These are phyloP conservation scores for Apostichopus leukothele DNA, from an alignment of 53 echinoderm and acorn worm species.

Conservation along the genomic window DNA sequence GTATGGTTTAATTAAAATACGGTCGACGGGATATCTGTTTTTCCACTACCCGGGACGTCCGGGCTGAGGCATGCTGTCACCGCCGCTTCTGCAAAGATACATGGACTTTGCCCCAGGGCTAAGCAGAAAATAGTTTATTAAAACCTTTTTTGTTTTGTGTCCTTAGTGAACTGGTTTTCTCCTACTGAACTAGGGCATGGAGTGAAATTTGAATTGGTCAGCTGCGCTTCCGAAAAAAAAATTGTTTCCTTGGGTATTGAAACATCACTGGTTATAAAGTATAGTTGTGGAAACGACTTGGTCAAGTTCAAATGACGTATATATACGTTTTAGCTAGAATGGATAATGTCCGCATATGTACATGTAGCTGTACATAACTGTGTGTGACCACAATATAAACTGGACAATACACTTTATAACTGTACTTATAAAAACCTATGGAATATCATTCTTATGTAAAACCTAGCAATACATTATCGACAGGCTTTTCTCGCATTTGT, in stretches of 20 bases:
- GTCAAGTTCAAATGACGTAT: too few relatives aligned
- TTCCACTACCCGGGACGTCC: slow-evolving; percentile 31
- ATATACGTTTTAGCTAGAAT: too few relatives aligned
- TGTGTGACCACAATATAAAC: too few relatives aligned
- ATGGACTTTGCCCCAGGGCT: neutral
- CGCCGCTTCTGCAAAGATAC: neutral
- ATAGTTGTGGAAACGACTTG: too few relatives aligned
- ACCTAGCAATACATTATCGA: too few relatives aligned
- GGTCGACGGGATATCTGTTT: slow-evolving; percentile 33
- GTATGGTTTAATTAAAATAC: slow-evolving; percentile 30
- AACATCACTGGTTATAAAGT: too few relatives aligned
- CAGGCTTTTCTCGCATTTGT: too few relatives aligned
- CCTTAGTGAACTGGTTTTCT: slow-evolving; percentile 3
- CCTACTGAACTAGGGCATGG: neutral
- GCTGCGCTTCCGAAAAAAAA: neutral
- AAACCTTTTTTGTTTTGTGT: neutral
- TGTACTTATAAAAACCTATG: too few relatives aligned
- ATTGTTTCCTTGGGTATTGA: neutral
- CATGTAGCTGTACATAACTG: too few relatives aligned
- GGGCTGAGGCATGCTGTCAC: neutral
- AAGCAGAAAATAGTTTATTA: slow-evolving; percentile 2
- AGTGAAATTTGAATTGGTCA: slow-evolving; percentile 1
- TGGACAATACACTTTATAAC: too few relatives aligned
- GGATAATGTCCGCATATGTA: too few relatives aligned
- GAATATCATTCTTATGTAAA: too few relatives aligned